Percentiles rank a stretch among this genome's conserved stretches.
Evolutionary conservation across 2,888 invertebrate genomes (phyloP).

Genomic region (Drosophila lutescens): DNA sequence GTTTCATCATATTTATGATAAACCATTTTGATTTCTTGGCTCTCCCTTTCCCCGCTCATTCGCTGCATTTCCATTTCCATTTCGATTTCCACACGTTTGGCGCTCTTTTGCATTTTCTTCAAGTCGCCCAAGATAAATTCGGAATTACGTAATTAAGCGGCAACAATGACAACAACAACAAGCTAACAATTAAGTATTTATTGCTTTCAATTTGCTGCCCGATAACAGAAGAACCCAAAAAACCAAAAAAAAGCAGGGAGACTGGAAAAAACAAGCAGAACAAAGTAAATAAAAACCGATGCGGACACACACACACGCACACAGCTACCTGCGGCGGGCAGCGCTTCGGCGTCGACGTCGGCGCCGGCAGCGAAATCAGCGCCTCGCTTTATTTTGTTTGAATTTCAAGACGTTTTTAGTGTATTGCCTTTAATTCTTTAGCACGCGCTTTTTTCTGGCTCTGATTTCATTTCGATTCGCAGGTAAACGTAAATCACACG

Average conservation of each 20-base stretch:
- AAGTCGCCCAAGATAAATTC: conserved; percentile 55
- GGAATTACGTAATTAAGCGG: conserved; percentile 69
- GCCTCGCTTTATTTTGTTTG: conserved; percentile 26
- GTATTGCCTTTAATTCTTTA: conserved; percentile 48
- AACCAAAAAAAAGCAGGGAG: conserved; percentile 9
- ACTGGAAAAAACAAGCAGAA: conserved; percentile 31
- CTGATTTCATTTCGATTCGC: conserved; percentile 17
- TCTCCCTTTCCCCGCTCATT: neutral
- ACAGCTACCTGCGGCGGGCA: conserved; percentile 57
- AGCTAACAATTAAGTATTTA: conserved; percentile 74
- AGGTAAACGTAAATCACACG: conserved; percentile 17
- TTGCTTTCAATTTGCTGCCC: conserved; percentile 71
- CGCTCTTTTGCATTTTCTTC: conserved; percentile 22
- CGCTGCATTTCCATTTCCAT: conserved; percentile 1
- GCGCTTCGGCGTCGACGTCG: neutral
- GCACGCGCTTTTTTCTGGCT: conserved; percentile 22
- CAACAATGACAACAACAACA: conserved; percentile 7
- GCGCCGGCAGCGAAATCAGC: conserved; percentile 60
- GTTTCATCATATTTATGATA: neutral
- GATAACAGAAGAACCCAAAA: conserved; percentile 53
- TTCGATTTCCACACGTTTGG: conserved; percentile 5
- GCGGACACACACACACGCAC: conserved; percentile 19
- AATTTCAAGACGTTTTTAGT: conserved; percentile 36
- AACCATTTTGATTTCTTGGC: neutral
- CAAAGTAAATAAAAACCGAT: conserved; percentile 40